Conservation (phyloP, 2,113 vertebrate species). For the Anser cygnoides region DNA sequence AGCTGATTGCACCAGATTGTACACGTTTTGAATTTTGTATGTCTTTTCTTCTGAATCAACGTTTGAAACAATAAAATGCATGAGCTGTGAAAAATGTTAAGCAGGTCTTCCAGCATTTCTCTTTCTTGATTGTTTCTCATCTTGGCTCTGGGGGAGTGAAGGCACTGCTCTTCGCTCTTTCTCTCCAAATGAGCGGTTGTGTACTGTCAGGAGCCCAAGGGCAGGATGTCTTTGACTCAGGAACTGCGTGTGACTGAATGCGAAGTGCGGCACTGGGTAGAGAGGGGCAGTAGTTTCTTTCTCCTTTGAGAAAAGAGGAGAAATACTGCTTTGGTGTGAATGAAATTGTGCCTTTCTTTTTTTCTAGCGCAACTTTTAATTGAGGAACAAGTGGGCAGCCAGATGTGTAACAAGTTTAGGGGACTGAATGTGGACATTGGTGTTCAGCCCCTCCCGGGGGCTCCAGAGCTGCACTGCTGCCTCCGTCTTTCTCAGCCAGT, state of each 20-base stretch:
- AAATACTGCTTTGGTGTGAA: not conserved
- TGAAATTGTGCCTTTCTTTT: not conserved
- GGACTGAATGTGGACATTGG: accelerated
- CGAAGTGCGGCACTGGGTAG: not conserved
- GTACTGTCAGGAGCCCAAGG: not conserved
- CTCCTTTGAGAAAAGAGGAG: not conserved
- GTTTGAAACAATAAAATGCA: not conserved
- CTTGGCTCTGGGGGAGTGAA: not conserved
- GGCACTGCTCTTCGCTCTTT: not conserved
- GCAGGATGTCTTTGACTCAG: not conserved
- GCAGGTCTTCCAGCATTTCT: not conserved
- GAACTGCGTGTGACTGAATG: not conserved
- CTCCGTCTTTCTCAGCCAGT: not conserved
- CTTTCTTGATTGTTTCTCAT: not conserved
- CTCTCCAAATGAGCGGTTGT: not conserved
- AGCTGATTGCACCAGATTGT: not conserved
- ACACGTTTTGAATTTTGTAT: not conserved
- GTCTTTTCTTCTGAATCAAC: not conserved
- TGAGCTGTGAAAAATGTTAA: not conserved
- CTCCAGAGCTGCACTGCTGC: not conserved
- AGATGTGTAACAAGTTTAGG: not conserved
- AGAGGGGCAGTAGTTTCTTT: not conserved
- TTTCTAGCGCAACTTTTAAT: not conserved
- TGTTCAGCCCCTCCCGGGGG: not conserved
- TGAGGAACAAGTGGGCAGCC: not conserved